These are phyloP conservation scores for Deilephila elpenor DNA, from an alignment of 2,888 invertebrate genomes.

Conservation along the genomic window DNA sequence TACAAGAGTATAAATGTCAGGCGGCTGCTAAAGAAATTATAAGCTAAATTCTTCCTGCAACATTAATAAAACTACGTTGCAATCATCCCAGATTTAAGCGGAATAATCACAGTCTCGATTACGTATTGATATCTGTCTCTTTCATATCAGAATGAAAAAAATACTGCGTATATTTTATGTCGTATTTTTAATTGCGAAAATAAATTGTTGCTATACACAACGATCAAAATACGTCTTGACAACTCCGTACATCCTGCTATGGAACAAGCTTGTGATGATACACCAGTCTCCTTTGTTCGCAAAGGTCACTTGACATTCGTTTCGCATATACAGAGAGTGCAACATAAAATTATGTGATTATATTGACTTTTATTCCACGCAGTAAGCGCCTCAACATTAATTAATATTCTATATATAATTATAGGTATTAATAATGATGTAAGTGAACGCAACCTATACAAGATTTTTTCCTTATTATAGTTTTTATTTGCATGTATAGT, in stretches of 20 bases:
- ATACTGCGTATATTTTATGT: too few species aligned
- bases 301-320: constrained; percentile 23
- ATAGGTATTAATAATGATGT: constrained; percentile 7
- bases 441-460: constrained; percentile 25
- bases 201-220: background rate
- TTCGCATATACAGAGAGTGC: constrained; percentile 17
- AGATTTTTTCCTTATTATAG: constrained; percentile 31
- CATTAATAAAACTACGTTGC: too few species aligned
- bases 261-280: background rate
- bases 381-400: background rate
- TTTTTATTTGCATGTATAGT: constrained; percentile 46
- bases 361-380: constrained; percentile 15
- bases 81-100: too few species aligned
- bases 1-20: too few species aligned
- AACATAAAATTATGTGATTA: constrained; percentile 5
- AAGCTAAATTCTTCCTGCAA: too few species aligned
- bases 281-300: constrained; percentile 18
- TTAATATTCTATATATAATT: constrained; percentile 7
- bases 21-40: too few species aligned
- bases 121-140: too few species aligned
- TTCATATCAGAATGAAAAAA: too few species aligned
- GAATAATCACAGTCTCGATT: too few species aligned
- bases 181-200: background rate
- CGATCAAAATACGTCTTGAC: background rate
- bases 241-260: background rate